Conservation (phyloP, 2,888 invertebrate species). For the Drosophila engyochracea region DNA sequence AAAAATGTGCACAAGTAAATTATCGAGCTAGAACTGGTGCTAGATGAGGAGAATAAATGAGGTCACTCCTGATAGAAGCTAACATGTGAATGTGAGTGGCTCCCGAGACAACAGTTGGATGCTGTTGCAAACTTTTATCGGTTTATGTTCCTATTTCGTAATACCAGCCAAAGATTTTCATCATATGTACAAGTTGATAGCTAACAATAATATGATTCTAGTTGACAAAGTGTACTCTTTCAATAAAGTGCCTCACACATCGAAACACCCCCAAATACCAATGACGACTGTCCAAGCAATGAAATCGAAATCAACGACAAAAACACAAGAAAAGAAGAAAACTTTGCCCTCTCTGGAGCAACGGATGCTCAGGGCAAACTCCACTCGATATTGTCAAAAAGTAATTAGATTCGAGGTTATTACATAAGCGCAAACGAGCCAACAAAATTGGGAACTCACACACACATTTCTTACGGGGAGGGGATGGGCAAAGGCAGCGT, state of each 20-base stretch:
- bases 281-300: conserved; percentile 28
- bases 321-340: conserved; percentile 5
- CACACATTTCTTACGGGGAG: conserved; percentile 7
- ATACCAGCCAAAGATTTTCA: conserved; percentile 5
- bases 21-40: conserved; percentile 1
- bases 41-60: background rate
- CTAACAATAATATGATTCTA: conserved; percentile 2
- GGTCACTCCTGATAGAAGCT: background rate
- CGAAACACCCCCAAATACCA: conserved; percentile 6
- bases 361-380: conserved; percentile 8
- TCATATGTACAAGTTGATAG: conserved; percentile 13
- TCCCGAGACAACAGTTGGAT: background rate
- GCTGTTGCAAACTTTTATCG: conserved; percentile 1
- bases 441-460: conserved; percentile 49
- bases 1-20: conserved; percentile 16
- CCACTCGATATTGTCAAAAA: conserved; percentile 73
- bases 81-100: background rate
- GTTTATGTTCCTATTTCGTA: background rate
- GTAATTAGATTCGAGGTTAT: conserved; percentile 83
- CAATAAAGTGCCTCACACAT: conserved; percentile 23
- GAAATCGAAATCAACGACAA: conserved; percentile 40
- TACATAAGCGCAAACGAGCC: conserved; percentile 74
- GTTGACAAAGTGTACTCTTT: conserved; percentile 22
- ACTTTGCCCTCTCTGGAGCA: background rate
- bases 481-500: background rate